Evolutionary conservation across 2,797 vertebrate species (phyloP).

Genomic region (Hybognathus amarus): DNA sequence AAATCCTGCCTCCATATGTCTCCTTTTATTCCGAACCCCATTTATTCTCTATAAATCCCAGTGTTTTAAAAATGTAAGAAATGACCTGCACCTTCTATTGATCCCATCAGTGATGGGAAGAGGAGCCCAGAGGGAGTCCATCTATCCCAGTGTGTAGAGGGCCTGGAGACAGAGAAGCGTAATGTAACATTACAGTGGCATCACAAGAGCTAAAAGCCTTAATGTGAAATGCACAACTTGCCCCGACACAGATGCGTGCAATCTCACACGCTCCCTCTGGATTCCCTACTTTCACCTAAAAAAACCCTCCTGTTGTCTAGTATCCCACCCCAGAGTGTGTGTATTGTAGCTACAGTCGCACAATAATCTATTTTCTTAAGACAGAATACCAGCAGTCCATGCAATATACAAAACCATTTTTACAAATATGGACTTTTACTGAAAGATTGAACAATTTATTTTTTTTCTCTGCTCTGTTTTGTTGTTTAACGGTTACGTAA

Average conservation of each 20-base stretch:
- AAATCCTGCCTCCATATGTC: conserved; percentile 30
- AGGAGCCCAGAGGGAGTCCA: conserved; percentile 24
- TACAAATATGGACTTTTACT: conserved; percentile 60
- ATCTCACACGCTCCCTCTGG: conserved; percentile 1
- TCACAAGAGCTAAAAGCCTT: conserved; percentile 55
- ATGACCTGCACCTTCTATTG: conserved; percentile 37
- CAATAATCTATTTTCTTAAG: conserved; percentile 67
- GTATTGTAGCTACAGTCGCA: conserved; percentile 67
- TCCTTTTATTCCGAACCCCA: not conserved
- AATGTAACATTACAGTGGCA: conserved; percentile 27
- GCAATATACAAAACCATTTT: conserved; percentile 61
- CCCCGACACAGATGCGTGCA: conserved; percentile 21
- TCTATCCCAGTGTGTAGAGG: conserved; percentile 19
- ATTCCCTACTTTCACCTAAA: not conserved
- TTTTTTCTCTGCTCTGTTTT: conserved; percentile 43
- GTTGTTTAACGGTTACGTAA: conserved; percentile 37
- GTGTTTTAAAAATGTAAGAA: conserved; percentile 37
- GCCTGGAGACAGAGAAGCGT: conserved; percentile 30
- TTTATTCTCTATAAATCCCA: conserved; percentile 18
- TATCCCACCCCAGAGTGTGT: conserved; percentile 49
- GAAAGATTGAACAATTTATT: conserved; percentile 46
- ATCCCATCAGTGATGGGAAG: conserved; percentile 3
- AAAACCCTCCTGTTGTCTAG: not conserved
- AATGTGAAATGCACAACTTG: conserved; percentile 52
- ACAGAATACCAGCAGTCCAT: conserved; percentile 64